Percentiles rank a stretch among this genome's conserved stretches.
Conservation (phyloP, 2,113 vertebrate species). For the Madoqua kirkii region DNA sequence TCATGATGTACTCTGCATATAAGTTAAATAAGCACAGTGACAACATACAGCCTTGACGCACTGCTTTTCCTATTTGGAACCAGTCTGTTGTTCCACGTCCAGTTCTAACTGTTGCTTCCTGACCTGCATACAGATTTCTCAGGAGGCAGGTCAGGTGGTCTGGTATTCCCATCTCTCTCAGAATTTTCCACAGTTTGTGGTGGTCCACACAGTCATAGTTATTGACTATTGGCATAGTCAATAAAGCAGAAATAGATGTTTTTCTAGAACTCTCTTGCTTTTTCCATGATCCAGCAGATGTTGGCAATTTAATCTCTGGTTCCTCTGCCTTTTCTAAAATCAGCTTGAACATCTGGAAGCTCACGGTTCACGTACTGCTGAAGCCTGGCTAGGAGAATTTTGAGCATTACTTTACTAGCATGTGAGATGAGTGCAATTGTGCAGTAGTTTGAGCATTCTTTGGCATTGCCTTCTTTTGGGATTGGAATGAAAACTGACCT, state of each 20-base stretch:
- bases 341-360: not conserved
- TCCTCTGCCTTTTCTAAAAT: not conserved
- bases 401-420: not conserved
- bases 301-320: not conserved
- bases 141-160: not conserved
- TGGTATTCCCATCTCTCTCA: not conserved
- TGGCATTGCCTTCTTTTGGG: not conserved
- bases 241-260: not conserved
- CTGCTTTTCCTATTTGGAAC: not conserved
- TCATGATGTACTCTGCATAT: not conserved
- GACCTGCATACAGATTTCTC: not conserved
- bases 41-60: not conserved
- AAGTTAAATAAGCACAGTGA: not conserved
- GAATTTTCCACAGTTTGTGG: not conserved
- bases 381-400: not conserved
- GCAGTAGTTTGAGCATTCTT: not conserved
- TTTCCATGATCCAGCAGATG: not conserved
- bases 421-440: not conserved
- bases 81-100: not conserved
- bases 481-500: not conserved
- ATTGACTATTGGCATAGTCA: not conserved
- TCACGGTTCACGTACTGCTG: not conserved
- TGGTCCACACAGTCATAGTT: not conserved
- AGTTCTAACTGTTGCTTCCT: not conserved
- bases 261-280: not conserved